Conservation (phyloP, 1,140 invertebrate genomes). For the Aphidius gifuensis region DNA sequence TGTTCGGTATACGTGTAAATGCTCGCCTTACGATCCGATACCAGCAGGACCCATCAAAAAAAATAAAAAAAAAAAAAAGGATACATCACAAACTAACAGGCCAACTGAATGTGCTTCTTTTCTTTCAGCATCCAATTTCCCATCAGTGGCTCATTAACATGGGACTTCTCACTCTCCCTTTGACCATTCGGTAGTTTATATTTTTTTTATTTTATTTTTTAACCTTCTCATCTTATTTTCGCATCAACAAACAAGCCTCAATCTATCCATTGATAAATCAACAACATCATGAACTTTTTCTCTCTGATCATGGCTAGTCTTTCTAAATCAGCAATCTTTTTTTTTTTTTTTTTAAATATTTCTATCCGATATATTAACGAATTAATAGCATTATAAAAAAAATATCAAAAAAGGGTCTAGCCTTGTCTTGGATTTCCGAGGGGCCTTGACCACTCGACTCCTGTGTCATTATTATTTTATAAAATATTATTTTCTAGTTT, state of each 20-base stretch:
- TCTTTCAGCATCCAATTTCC: constrained; percentile 14
- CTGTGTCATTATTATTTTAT: constrained; percentile 3
- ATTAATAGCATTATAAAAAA: too few species aligned
- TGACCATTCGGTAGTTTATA: constrained; percentile 5
- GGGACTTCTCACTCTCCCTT: background rate
- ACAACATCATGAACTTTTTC: background rate
- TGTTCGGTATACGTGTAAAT: constrained; percentile 26
- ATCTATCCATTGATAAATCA: constrained; percentile 1
- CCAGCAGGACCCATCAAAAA: constrained; percentile 4
- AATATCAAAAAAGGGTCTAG: background rate
- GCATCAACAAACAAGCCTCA: constrained; percentile 4
- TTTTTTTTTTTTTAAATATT: constrained; percentile 1
- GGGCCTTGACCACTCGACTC: constrained; percentile 1
- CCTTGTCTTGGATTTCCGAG: constrained; percentile 5
- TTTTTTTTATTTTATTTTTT: constrained; percentile 5
- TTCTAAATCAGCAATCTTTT: background rate
- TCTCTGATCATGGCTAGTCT: background rate
- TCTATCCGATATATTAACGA: background rate
- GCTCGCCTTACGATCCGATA: constrained; percentile 30
- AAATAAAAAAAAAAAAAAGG: constrained; percentile 15
- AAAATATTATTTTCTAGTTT: background rate
- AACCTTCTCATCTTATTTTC: constrained; percentile 12
- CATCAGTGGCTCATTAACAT: constrained; percentile 8
- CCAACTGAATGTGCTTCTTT: background rate
- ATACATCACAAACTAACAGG: constrained; percentile 3